Evolutionary conservation across 2,888 invertebrate species (phyloP), one percentile per base, ranked within the genome.

Genomic region (Vannuccia rotundouncinata): DNA sequence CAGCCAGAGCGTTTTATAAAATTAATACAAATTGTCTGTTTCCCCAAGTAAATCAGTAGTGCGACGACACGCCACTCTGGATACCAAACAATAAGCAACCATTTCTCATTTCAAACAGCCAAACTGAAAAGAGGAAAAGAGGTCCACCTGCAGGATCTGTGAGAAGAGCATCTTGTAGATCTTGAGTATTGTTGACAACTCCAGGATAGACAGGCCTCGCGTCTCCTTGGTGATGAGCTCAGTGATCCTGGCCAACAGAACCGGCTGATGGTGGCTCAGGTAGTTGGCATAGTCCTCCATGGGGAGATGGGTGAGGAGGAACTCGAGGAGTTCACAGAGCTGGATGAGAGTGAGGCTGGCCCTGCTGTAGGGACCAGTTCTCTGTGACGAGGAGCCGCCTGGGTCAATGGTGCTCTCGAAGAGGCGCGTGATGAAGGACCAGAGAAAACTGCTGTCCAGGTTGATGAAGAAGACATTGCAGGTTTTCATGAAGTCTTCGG

Each of bases 401-500:
- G 31, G 60, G 22, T 74, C 29, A 75, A 29, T 31, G 31, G 5
- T 31, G 25, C 31, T 29, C 1, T 29, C 22, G 59, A 80, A 79
- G 22, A 60, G 28, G 22, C 30, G 1, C 5, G 59, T 60, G 1
- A 80, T 29, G 27, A 59, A 79, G 10, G 1, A 29, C 80, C 80
- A 80, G 25, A 80, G 60, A 66, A 80, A 80, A 1, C 17, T 59
- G 22, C 78, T 79, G 22, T 80, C 80, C n/a, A 80, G 80, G 29
- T 78, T 79, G 1, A 59, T 31, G 59, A 80, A 80, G 66, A 80
- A 80, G 25, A 45, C 2, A 30, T 79, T 80, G 10, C 28, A 29
- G 1, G 80, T 80, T 31, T 80, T 80, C 5, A 78, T 27, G 78
- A 74, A 81, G 73, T 78, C 79, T 27, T 80, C 75, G 45, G n/a